Conservation (phyloP, 2,888 invertebrate genomes). For the Oligia latruncula region DNA sequence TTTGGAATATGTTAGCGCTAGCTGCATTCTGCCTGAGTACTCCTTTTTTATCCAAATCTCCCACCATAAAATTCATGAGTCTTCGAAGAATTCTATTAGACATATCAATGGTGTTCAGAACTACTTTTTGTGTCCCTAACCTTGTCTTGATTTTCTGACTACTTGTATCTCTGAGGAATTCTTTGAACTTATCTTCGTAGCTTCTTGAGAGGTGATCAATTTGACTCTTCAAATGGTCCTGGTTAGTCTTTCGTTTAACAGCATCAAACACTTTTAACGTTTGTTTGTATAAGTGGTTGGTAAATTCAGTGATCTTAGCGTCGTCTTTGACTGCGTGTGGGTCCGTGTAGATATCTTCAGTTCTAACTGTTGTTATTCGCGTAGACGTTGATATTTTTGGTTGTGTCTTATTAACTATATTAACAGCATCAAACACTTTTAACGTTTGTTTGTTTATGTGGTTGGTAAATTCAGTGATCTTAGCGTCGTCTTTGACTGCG, state of each 20-base stretch:
- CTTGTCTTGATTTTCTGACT: constrained; percentile 73
- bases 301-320: constrained; percentile 69
- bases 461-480: constrained; percentile 70
- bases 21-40: constrained; percentile 47
- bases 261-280: constrained; percentile 71
- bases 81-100: constrained; percentile 73
- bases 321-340: constrained; percentile 68
- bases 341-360: neutral
- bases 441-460: constrained; percentile 73
- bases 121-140: constrained; percentile 74
- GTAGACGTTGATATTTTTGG: neutral
- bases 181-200: constrained; percentile 73
- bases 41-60: constrained; percentile 60
- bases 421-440: constrained; percentile 71
- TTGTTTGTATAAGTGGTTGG: constrained; percentile 71
- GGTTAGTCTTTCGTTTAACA: constrained; percentile 63
- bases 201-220: constrained; percentile 64
- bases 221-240: constrained; percentile 60
- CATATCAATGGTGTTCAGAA: constrained; percentile 76
- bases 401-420: constrained; percentile 4
- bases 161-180: constrained; percentile 70
- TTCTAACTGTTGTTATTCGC: constrained; percentile 22
- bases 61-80: constrained; percentile 69
- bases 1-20: constrained; percentile 55
- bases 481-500: constrained; percentile 68